A percentile compares a stretch with the other conserved stretches of the same genome.
Evolutionary conservation across 2,888 invertebrate genomes (phyloP).

Genomic region (Lymantria dispar): DNA sequence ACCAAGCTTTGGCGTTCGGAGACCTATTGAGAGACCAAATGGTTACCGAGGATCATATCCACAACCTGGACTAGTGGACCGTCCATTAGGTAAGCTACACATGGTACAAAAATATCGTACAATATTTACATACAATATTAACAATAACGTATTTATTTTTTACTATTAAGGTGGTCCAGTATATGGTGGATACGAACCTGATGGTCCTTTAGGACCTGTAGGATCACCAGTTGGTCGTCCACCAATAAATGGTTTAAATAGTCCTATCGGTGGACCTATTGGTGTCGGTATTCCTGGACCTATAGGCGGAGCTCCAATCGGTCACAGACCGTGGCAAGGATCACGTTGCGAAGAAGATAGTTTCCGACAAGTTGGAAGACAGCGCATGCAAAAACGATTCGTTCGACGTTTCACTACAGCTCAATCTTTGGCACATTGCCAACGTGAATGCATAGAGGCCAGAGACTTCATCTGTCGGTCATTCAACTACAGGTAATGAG

Average conservation of each 20-base stretch:
- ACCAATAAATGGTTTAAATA: conserved; percentile 18
- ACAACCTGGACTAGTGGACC: conserved; percentile 59
- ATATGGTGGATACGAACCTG: conserved; percentile 67
- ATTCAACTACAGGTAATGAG: conserved; percentile 89
- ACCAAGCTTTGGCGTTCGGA: conserved; percentile 60
- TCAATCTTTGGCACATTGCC: conserved; percentile 89
- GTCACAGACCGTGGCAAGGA: conserved; percentile 69
- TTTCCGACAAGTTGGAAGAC: conserved; percentile 91
- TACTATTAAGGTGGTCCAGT: conserved; percentile 32
- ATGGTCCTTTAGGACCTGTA: conserved; percentile 59
- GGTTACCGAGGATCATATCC: conserved; percentile 81
- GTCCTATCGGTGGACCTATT: conserved; percentile 39
- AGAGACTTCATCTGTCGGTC: conserved; percentile 93
- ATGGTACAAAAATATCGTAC: neutral
- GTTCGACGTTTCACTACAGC: conserved; percentile 88
- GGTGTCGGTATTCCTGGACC: conserved; percentile 57
- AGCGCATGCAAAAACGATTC: conserved; percentile 90
- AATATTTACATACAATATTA: neutral
- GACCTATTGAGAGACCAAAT: conserved; percentile 67
- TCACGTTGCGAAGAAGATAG: conserved; percentile 92
- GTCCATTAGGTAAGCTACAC: conserved; percentile 55
- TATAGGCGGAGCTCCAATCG: conserved; percentile 57
- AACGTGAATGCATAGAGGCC: conserved; percentile 91
- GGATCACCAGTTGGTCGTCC: conserved; percentile 40
- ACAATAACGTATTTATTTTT: neutral